These are phyloP conservation scores for Suncus etruscus DNA, from an alignment of 2,113 vertebrate genomes.

Conservation along the genomic window DNA sequence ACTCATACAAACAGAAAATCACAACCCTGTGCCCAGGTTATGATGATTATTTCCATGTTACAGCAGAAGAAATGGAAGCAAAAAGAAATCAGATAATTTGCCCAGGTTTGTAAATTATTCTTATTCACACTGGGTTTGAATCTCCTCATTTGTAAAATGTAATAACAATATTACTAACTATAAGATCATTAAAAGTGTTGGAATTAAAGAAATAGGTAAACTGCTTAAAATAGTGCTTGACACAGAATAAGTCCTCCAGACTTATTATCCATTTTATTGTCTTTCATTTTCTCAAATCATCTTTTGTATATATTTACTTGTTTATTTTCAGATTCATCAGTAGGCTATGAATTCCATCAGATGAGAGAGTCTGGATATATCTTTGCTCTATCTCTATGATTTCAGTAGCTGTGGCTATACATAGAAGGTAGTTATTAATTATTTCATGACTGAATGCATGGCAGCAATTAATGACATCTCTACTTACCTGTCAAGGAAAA, in stretches of 20 bases:
- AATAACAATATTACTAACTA: neutral
- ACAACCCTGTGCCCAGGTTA: neutral
- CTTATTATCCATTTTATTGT: neutral
- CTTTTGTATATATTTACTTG: neutral
- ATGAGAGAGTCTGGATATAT: neutral
- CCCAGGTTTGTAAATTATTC: neutral
- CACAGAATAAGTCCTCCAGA: neutral
- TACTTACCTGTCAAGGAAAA: neutral
- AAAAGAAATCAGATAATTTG: neutral
- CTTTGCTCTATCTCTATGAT: neutral
- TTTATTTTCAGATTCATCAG: neutral
- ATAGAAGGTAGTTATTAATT: neutral
- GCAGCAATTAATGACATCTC: slow-evolving; percentile 14
- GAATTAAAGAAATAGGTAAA: neutral
- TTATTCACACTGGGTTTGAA: neutral
- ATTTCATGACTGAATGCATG: slow-evolving; percentile 25
- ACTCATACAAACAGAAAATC: neutral
- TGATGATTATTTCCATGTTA: neutral
- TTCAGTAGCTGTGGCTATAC: neutral
- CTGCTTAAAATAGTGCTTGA: neutral
- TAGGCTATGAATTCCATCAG: neutral
- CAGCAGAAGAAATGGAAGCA: neutral
- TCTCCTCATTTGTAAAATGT: slow-evolving; percentile 28
- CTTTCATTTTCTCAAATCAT: neutral
- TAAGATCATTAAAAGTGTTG: neutral